A percentile compares a stretch with the other conserved stretches of the same genome.
Evolutionary conservation across 2,113 vertebrate genomes (phyloP).

Genomic region (Lophochroa leadbeateri): DNA sequence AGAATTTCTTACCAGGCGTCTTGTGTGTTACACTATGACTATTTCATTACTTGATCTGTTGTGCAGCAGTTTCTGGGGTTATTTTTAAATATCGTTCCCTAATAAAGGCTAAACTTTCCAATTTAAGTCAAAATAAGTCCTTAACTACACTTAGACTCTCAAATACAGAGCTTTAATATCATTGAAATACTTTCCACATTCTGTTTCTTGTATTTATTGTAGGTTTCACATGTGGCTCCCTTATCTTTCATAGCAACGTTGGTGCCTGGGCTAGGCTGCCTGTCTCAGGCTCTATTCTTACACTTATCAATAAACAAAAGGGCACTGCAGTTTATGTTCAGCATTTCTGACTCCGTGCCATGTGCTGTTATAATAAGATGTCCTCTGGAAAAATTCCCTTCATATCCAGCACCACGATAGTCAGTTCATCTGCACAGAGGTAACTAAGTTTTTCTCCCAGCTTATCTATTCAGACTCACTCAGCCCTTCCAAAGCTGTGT

Average conservation of each 20-base stretch:
- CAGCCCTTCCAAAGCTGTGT: background rate
- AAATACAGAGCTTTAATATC: background rate
- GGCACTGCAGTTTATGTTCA: constrained; percentile 26
- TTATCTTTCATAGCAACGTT: constrained; percentile 22
- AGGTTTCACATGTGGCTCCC: background rate
- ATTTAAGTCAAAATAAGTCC: background rate
- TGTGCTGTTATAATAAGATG: constrained; percentile 50
- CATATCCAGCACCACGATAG: background rate
- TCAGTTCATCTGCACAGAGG: background rate
- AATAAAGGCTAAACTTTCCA: background rate
- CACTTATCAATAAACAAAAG: constrained; percentile 66
- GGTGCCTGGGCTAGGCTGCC: background rate
- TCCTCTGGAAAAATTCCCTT: constrained; percentile 60
- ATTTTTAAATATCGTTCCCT: background rate
- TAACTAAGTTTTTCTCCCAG: constrained; percentile 49
- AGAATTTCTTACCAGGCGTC: background rate
- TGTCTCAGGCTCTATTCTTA: constrained; percentile 48
- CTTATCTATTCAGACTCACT: constrained; percentile 26
- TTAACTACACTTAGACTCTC: background rate
- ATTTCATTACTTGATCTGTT: background rate
- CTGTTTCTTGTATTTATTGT: background rate
- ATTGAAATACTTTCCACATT: background rate
- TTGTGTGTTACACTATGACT: background rate
- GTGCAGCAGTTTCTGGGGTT: background rate
- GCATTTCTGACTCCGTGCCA: constrained; percentile 61